These are phyloP conservation scores for Paraescarpia echinospica DNA, from an alignment of 1,140 invertebrate genomes.

Conservation along the genomic window DNA sequence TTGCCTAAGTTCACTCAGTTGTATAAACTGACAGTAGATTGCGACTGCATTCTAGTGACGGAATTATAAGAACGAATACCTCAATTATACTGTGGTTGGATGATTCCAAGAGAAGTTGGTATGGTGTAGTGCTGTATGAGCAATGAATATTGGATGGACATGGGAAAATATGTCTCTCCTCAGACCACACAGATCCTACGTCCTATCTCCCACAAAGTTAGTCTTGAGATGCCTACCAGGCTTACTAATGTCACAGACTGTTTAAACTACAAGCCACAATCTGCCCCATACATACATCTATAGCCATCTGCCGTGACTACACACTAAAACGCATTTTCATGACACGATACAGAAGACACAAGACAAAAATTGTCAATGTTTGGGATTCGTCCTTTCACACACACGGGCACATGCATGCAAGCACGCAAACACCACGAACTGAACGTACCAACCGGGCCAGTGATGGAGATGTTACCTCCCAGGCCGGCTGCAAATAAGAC, in stretches of 20 bases:
- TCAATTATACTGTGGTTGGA: too few species aligned
- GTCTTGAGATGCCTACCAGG: not conserved
- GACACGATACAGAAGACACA: not conserved
- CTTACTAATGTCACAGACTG: too few species aligned
- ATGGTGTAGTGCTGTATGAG: not conserved
- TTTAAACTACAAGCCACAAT: too few species aligned
- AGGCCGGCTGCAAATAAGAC: not conserved
- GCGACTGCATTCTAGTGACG: too few species aligned
- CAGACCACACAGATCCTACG: not conserved
- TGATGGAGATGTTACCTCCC: not conserved
- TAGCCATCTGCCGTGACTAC: too few species aligned
- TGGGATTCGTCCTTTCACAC: not conserved
- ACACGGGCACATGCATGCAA: not conserved
- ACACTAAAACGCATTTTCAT: too few species aligned
- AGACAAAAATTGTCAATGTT: not conserved
- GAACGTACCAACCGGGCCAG: not conserved
- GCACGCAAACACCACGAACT: not conserved
- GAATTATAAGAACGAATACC: too few species aligned
- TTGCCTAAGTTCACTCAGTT: too few species aligned
- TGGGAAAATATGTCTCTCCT: not conserved
- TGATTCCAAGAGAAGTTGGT: not conserved
- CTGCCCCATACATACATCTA: too few species aligned
- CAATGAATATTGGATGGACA: not conserved
- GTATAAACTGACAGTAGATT: too few species aligned
- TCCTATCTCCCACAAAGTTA: not conserved